These are phyloP conservation scores for Pogonomyrmex barbatus DNA, from an alignment of 1,140 invertebrate species.

Conservation along the genomic window DNA sequence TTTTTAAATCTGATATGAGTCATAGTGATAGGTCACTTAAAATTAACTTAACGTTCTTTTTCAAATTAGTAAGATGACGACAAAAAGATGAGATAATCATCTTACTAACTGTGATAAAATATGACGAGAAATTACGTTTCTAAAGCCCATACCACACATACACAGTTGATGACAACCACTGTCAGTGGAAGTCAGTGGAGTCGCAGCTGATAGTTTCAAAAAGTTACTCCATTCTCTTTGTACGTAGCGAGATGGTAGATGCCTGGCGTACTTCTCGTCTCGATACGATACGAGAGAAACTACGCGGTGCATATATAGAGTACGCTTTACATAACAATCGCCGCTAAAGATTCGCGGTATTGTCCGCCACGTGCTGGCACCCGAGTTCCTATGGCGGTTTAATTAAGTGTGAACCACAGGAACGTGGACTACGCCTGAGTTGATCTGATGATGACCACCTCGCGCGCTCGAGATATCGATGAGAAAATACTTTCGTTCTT, in stretches of 20 bases:
- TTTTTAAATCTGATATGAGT: background rate
- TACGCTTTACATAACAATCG: constrained; percentile 87
- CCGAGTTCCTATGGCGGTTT: constrained; percentile 84
- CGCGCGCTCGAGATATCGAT: constrained; percentile 82
- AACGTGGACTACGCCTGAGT: constrained; percentile 85
- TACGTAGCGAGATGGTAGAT: constrained; percentile 28
- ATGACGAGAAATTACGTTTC: background rate
- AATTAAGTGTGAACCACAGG: constrained; percentile 87
- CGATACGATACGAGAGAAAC: constrained; percentile 80
- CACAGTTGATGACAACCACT: background rate
- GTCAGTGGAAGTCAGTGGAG: constrained; percentile 46
- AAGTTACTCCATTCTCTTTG: constrained; percentile 55
- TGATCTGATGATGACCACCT: constrained; percentile 85
- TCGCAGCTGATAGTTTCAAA: constrained; percentile 69
- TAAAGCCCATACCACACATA: background rate
- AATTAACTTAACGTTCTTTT: background rate
- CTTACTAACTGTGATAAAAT: background rate
- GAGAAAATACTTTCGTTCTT: constrained; percentile 78
- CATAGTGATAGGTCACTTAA: background rate
- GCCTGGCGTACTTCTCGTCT: constrained; percentile 72
- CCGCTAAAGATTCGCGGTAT: constrained; percentile 86
- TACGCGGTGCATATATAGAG: constrained; percentile 80
- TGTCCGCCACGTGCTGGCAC: constrained; percentile 85
- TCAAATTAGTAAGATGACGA: background rate
- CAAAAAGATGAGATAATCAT: background rate